Base-by-base conservation (phyloP, 2,888 invertebrate species). In the Euplagia quadripunctaria region DNA sequence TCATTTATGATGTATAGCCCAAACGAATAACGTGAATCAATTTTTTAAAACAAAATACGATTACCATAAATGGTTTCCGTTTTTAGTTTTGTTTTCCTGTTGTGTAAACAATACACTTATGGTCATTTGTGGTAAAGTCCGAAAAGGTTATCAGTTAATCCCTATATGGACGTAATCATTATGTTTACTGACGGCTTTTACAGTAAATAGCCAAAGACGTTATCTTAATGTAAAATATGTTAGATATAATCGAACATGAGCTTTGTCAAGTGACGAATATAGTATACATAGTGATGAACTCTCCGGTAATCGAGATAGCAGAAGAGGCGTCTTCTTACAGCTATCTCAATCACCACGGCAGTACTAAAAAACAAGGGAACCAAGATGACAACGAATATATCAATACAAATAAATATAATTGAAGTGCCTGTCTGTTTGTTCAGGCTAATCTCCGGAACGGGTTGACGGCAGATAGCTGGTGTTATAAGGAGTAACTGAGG, bases 81-180 rank as follows among this genome's bases (percentile, higher is more conserved):
- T 11, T 0, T 46, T 46, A 20, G 46, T 46, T 65, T 1, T 65
- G 20, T 55, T 55, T 55, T 55, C n/a, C 68, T 68, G n/a, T 11
- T 68, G 4, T 55, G 42, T 55, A 41, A 68, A 58, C 58, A 68
- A 31, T 43, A 55, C n/a, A 20, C n/a, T 6, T 20, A 68, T 31
- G 68, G 68, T 58, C 68, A 68, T 68, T 68, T 46, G 20, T 31
- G 52, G 31, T 55, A 68, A 55, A 20, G 61, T 31, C 46, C 43
- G 58, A 43, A 58, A 68, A 68, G 68, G 68, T 68, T 68, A 68
- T 68, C 68, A 46, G 68, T 16, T 12, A 61, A 68, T 61, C 58
- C 46, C 31, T 31, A 46, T 20, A 68, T 58, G 58, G 58, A 43
- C 14, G 42, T 58, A 68, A 61, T 55, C 42, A 46, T 20, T 55